A percentile compares a stretch with the other conserved stretches of the same genome.
Evolutionary conservation across 2,797 vertebrate species (phyloP).

Genomic region (Salarias fasciatus): DNA sequence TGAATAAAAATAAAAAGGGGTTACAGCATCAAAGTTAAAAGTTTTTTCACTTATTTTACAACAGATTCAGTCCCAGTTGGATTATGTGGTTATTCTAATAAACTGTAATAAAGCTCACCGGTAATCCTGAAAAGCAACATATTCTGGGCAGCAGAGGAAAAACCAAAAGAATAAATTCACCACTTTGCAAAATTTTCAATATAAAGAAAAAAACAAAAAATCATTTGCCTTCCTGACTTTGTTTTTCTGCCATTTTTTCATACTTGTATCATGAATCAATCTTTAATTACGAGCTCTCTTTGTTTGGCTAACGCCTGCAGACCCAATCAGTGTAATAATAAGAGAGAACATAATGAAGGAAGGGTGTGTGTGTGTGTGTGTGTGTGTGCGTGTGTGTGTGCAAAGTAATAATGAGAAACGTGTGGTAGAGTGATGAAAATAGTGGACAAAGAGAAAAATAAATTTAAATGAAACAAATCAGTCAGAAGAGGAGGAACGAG

Average conservation of each 20-base stretch:
- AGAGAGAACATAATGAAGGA: slow-evolving; percentile 46
- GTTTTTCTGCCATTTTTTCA: background rate
- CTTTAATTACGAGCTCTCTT: slow-evolving; percentile 47
- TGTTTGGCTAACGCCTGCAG: slow-evolving; percentile 20
- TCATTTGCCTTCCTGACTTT: background rate
- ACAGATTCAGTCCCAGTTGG: no score
- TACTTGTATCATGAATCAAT: slow-evolving; percentile 39
- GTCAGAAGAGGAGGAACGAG: background rate
- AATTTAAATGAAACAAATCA: slow-evolving; percentile 17
- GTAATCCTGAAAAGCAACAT: slow-evolving; percentile 2
- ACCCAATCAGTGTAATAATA: slow-evolving; percentile 30
- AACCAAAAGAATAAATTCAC: background rate
- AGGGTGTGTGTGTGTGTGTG: background rate
- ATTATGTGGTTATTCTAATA: background rate
- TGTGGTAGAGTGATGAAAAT: slow-evolving; percentile 40
- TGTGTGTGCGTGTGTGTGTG: no score
- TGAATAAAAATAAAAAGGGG: no score
- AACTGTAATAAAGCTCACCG: no score
- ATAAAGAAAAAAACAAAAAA: background rate
- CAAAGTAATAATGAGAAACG: slow-evolving; percentile 51
- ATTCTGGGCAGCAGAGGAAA: background rate
- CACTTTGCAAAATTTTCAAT: slow-evolving; percentile 3
- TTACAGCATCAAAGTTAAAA: no score
- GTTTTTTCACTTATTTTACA: background rate
- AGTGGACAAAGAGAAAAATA: background rate